These are phyloP conservation scores for Eidolon dupreanum DNA, from an alignment of 2,797 vertebrate genomes.

Conservation along the genomic window DNA sequence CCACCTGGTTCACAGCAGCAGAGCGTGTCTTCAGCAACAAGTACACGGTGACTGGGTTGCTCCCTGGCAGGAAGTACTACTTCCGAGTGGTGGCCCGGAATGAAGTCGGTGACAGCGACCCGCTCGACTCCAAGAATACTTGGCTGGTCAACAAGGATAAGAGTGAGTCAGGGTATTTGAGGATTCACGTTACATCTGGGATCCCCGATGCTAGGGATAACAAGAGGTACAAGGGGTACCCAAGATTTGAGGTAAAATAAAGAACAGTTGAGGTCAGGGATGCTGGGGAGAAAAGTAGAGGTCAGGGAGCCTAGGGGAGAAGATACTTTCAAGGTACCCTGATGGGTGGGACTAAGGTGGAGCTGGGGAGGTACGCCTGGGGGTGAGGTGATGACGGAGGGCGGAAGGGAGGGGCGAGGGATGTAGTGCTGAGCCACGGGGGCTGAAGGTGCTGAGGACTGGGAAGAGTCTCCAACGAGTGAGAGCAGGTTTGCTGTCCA, in stretches of 20 bases:
- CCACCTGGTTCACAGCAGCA: constrained; percentile 83
- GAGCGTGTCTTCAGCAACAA: constrained; percentile 85
- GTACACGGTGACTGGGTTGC: constrained; percentile 81
- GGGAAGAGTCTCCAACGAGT: neutral
- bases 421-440: neutral
- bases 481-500: neutral
- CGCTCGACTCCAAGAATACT: constrained; percentile 84
- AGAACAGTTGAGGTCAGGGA: neutral
- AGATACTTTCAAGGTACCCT: neutral
- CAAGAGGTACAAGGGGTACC: neutral
- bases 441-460: neutral
- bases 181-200: neutral
- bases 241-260: neutral
- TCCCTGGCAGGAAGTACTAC: constrained; percentile 86
- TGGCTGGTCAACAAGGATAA: constrained; percentile 83
- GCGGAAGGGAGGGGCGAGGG: no score
- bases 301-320: neutral
- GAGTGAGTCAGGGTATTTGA: constrained; percentile 13
- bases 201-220: neutral
- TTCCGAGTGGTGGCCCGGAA: constrained; percentile 84
- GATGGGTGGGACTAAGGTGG: neutral
- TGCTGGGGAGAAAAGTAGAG: neutral
- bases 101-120: constrained; percentile 82
- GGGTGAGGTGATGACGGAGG: neutral
- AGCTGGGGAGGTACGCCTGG: neutral